phyloP scores from a whole-genome alignment of 2,888 invertebrate species.

The Drosophila yooni region DNA sequence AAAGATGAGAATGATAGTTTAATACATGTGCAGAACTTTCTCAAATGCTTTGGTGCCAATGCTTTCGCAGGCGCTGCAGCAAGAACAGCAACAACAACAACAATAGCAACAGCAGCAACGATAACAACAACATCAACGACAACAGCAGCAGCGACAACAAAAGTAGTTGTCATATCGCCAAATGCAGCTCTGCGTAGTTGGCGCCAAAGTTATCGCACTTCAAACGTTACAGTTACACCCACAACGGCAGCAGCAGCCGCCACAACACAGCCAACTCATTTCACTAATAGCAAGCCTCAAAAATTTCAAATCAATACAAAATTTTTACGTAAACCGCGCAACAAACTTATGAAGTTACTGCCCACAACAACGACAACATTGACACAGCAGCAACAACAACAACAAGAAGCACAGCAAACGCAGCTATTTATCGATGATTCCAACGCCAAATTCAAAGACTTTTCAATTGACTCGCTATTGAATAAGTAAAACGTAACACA shows the following conservation, averaged over 20 bases:
- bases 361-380: slow-evolving; percentile 46
- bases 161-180: slow-evolving; percentile 6
- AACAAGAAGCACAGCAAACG: slow-evolving; percentile 29
- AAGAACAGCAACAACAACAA: slow-evolving; percentile 5
- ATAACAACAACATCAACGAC: neutral
- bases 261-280: slow-evolving; percentile 31
- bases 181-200: slow-evolving; percentile 60
- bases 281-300: slow-evolving; percentile 58
- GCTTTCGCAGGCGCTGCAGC: slow-evolving; percentile 41
- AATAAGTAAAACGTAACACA: slow-evolving; percentile 70
- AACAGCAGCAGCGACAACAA: neutral
- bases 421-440: slow-evolving; percentile 80
- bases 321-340: slow-evolving; percentile 82
- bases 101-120: slow-evolving; percentile 10
- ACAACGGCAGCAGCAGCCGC: slow-evolving; percentile 10
- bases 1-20: slow-evolving; percentile 72
- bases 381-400: slow-evolving; percentile 37
- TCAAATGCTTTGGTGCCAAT: slow-evolving; percentile 80
- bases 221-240: slow-evolving; percentile 2
- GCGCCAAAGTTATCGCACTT: slow-evolving; percentile 54
- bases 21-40: slow-evolving; percentile 81
- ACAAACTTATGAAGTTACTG: slow-evolving; percentile 70
- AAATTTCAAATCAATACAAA: slow-evolving; percentile 84
- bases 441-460: slow-evolving; percentile 85
- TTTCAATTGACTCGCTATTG: slow-evolving; percentile 85